phyloP scores from a whole-genome alignment of 2,113 vertebrate genomes.

The Ailurus styani region DNA sequence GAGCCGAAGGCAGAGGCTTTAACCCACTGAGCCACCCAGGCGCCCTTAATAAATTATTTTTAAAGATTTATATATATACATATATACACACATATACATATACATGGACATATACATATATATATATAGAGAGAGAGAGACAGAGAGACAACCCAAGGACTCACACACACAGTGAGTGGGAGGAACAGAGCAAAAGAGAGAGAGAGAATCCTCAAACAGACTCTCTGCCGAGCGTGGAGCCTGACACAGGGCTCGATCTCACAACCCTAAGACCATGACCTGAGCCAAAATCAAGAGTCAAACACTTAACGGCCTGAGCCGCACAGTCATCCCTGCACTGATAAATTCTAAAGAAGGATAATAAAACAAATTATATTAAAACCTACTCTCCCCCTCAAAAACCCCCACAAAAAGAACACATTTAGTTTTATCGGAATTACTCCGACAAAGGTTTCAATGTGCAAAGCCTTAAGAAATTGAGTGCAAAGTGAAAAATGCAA shows the following conservation, averaged over 20 bases:
- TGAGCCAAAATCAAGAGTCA: not conserved
- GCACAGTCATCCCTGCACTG: not conserved
- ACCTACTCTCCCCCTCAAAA: fast-evolving
- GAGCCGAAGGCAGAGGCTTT: too few species aligned
- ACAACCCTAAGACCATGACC: not conserved
- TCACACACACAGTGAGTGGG: not conserved
- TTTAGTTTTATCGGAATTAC: not conserved
- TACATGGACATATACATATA: too few species aligned
- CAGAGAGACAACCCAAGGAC: too few species aligned
- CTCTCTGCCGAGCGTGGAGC: not conserved
- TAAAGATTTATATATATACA: not conserved
- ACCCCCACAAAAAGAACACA: not conserved
- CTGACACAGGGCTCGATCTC: not conserved
- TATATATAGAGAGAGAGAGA: too few species aligned
- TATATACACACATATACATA: too few species aligned
- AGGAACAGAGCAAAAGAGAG: not conserved
- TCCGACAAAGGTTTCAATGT: not conserved
- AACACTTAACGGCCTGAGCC: not conserved
- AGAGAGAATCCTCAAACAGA: not conserved
- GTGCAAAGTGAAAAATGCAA: not conserved
- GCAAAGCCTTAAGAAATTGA: not conserved
- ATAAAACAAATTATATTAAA: not conserved
- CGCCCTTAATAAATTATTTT: not conserved
- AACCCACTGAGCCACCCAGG: too few species aligned
- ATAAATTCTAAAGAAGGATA: not conserved